Evolutionary conservation across 2,888 invertebrate genomes (phyloP).

Genomic region (Cryptocheilus praepositus): DNA sequence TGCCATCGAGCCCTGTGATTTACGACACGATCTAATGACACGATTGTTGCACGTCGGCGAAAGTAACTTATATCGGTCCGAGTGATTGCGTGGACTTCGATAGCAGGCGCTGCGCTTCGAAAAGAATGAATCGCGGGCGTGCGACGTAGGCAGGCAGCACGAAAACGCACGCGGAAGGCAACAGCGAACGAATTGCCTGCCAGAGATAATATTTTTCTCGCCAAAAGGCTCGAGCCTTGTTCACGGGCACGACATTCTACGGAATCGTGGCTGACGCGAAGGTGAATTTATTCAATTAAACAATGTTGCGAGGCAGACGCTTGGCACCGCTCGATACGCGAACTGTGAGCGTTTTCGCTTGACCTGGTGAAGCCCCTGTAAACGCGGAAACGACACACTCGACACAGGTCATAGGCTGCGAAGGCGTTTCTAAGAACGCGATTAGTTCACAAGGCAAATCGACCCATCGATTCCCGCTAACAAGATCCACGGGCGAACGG

Average conservation of each 20-base stretch:
- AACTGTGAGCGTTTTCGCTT: background rate
- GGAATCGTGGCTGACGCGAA: too few species aligned
- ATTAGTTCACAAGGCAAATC: background rate
- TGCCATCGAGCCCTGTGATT: constrained; percentile 1
- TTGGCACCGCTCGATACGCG: background rate
- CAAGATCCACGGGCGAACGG: background rate
- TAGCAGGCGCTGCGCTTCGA: too few species aligned
- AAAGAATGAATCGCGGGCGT: too few species aligned
- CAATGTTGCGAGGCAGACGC: background rate
- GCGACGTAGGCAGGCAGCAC: too few species aligned
- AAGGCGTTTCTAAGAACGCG: background rate
- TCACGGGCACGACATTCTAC: too few species aligned
- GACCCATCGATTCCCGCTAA: background rate
- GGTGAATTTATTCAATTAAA: background rate
- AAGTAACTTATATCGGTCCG: too few species aligned
- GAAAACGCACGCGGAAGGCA: too few species aligned
- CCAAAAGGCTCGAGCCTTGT: too few species aligned
- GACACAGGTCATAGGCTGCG: background rate
- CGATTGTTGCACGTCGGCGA: background rate
- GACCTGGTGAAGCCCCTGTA: background rate
- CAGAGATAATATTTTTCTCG: too few species aligned
- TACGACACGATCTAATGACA: constrained; percentile 4
- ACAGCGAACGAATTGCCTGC: too few species aligned
- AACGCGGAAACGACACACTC: background rate
- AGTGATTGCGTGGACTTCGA: too few species aligned